phyloP scores from a whole-genome alignment of 1,140 invertebrate species.

The Magallana ariakensis region DNA sequence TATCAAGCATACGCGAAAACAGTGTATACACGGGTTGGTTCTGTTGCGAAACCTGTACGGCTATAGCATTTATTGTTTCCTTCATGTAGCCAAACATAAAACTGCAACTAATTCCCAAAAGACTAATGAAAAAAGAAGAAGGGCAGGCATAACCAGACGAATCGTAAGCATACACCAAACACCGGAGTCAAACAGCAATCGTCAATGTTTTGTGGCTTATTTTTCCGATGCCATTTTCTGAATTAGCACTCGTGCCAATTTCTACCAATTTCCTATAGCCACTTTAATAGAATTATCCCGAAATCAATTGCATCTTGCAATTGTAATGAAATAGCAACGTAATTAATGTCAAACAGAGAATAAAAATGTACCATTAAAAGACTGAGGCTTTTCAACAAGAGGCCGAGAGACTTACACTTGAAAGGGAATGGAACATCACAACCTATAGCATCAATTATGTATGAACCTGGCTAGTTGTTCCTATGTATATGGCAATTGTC shows the following conservation, averaged over 20 bases:
- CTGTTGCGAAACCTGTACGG: too few relatives aligned
- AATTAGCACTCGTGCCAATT: slow-evolving; percentile 30
- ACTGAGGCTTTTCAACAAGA: slow-evolving; percentile 33
- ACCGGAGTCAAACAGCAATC: neutral
- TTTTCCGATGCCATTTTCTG: slow-evolving; percentile 14
- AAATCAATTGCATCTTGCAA: slow-evolving; percentile 38
- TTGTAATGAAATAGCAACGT: slow-evolving; percentile 30
- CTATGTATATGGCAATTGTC: slow-evolving; percentile 13
- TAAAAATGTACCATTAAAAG: slow-evolving; percentile 39
- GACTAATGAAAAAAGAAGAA: neutral
- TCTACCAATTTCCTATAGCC: slow-evolving; percentile 34
- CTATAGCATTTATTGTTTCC: too few relatives aligned
- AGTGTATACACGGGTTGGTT: too few relatives aligned
- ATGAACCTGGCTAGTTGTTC: neutral
- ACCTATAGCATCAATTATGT: slow-evolving; percentile 12
- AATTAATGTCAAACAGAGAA: slow-evolving; percentile 35
- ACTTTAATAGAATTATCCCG: slow-evolving; percentile 37
- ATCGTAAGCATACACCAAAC: neutral
- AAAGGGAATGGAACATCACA: slow-evolving; percentile 30
- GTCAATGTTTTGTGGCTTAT: neutral
- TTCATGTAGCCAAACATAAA: too few relatives aligned
- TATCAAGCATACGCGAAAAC: too few relatives aligned
- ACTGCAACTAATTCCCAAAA: neutral
- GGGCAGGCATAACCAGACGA: neutral
- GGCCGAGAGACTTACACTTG: slow-evolving; percentile 35